These are phyloP conservation scores for Pangasius mekongensis DNA, from an alignment of 2,797 vertebrate species.

Conservation along the genomic window DNA sequence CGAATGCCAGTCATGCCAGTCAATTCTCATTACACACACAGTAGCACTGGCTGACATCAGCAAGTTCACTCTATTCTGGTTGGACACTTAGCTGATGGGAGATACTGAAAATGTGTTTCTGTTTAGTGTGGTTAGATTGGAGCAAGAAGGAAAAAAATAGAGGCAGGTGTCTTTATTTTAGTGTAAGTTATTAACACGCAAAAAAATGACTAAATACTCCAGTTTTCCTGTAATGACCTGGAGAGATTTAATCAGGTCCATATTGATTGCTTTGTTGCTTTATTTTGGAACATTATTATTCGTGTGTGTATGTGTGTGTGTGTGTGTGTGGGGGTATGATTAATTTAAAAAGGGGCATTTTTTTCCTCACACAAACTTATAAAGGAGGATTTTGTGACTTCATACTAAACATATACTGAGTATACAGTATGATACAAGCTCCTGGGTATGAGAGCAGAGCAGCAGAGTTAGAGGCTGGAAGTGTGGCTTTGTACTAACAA, in stretches of 20 bases:
- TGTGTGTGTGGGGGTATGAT: neutral
- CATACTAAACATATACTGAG: neutral
- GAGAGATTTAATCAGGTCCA: constrained; percentile 47
- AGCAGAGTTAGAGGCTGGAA: neutral
- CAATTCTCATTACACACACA: constrained; percentile 66
- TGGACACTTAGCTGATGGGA: constrained; percentile 57
- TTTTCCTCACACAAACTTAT: neutral
- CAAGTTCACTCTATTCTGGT: constrained; percentile 58
- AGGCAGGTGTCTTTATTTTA: constrained; percentile 70
- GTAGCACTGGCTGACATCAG: constrained; percentile 62
- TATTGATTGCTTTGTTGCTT: too few species aligned
- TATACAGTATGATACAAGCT: neutral
- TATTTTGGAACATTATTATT: neutral
- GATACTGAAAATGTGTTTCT: constrained; percentile 63
- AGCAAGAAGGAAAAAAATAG: constrained; percentile 51
- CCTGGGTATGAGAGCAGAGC: neutral
- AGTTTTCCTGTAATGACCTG: constrained; percentile 57
- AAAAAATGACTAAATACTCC: constrained; percentile 62
- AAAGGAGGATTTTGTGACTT: neutral
- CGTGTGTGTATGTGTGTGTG: neutral
- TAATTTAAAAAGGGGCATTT: neutral
- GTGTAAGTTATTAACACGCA: constrained; percentile 61
- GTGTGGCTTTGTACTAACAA: constrained; percentile 20
- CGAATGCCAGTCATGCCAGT: constrained; percentile 61
- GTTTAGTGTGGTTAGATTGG: constrained; percentile 64